Evolutionary conservation across 2,888 invertebrate genomes (phyloP), one percentile per base, ranked within the genome.

Genomic region (Colletes collaris): DNA sequence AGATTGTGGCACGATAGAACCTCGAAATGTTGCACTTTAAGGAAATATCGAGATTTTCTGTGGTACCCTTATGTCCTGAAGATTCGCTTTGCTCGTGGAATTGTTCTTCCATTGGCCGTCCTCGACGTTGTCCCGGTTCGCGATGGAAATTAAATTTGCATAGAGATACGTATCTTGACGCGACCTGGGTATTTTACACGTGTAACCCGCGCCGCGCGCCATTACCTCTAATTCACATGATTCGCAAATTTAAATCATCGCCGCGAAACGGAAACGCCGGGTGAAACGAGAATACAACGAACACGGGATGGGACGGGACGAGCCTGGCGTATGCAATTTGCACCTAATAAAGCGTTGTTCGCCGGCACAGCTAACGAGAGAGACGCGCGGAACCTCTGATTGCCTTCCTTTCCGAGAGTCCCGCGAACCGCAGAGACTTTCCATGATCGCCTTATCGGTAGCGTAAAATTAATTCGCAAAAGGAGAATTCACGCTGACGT

Each of bases 331-430:
- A 77, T 77, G 69, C 83, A 86, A 88, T 89, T 84, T 89, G 79
- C 88, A 86, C 88, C 83, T 88, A 88, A 88, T 88, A 89, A 88
- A 87, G 76, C 79, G 65, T 64, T 62, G 75, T 75, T 70, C 75
- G 80, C 79, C 27, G 27, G 27, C 27, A 27, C 27, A 53, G 64
- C 55, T 77, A 80, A 79, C 75, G 74, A 79, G 69, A 72, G 44
- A 68, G 81, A 50, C 75, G 52, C 71, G 56, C n/a, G 35, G 56
- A 66, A 27, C 67, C 80, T 79, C 62, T 83, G 74, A 80, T 72
- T 58, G 78, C 67, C 68, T 69, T 67, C 79, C 78, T 55, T 82
- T 86, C 79, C 75, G 80, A 76, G 63, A 52, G 59, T 27, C 53
- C n/a, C 40, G 49, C 44, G 44, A 44, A 53, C 10, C 49, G 10